phyloP scores from a whole-genome alignment of 92 coral and sea anemone genomes.

The Metridium senile region DNA sequence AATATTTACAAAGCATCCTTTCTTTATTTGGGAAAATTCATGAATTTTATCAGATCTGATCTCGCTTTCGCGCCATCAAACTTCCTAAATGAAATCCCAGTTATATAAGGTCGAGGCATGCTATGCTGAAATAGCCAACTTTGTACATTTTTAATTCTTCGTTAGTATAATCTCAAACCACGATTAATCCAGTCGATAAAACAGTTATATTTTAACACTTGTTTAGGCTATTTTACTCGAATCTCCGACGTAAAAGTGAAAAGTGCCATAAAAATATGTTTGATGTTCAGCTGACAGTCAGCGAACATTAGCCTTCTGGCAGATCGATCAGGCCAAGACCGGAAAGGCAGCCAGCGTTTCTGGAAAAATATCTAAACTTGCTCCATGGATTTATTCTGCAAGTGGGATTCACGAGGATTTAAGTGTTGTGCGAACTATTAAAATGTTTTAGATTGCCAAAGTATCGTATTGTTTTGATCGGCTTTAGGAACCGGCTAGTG shows the following conservation, averaged over 20 bases:
- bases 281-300: slow-evolving; percentile 20
- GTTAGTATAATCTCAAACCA: not conserved
- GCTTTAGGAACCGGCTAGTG: not conserved
- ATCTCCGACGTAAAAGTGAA: not conserved
- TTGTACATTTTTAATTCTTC: slow-evolving; percentile 5
- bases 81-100: slow-evolving; percentile 11
- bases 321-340: not conserved
- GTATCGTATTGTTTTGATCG: not conserved
- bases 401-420: slow-evolving; percentile 2
- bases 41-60: slow-evolving; percentile 3
- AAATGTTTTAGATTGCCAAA: not conserved
- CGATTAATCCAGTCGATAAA: not conserved
- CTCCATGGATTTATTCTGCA: not conserved
- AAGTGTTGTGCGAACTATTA: slow-evolving; percentile 3
- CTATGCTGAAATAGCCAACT: slow-evolving; percentile 7
- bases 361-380: not conserved
- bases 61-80: not conserved
- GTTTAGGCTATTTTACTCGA: slow-evolving; percentile 17
- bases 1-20: slow-evolving; percentile 15
- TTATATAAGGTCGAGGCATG: not conserved
- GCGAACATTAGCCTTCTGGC: not conserved
- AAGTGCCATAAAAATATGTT: not conserved
- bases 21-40: slow-evolving; percentile 4
- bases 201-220: slow-evolving; percentile 16
- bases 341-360: not conserved